Base-by-base conservation (phyloP, 2,888 invertebrate species). In the Timema cristinae region DNA sequence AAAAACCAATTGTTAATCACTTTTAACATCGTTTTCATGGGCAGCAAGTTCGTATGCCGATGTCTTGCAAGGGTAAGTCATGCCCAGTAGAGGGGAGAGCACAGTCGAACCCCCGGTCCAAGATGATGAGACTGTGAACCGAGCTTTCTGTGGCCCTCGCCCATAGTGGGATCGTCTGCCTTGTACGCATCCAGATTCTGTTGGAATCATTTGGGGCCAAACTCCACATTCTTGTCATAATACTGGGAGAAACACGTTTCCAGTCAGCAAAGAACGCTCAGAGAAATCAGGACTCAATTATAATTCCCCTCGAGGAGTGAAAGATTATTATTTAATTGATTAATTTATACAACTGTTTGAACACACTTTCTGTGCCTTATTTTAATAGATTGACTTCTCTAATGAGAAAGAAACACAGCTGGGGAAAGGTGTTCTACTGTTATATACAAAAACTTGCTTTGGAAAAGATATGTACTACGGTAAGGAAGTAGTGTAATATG, bases 21-120 rank as follows among this genome's bases (percentile, higher is more conserved):
- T 94, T 96, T 99, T 99, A n/a, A 99, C 99, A 83, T 99, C 99
- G 82, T 99, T 99, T 79, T 97, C 95, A 99, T 98, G 72, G 95
- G 95, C 78, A 99, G 86, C 75, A 99, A 87, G 85, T n/a, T 99
- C 99, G 81, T 99, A 98, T 56, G 97, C 96, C 99, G n/a, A 99
- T 99, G 50, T 99, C 98, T 85, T 99, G 96, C 73, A n/a, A 97
- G 87, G 1, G 99, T 99, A 70, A 99, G 88, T 99, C 99, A 81
- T 99, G 99, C n/a, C n/a, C 68, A 99, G 87, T 69, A 99, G 84
- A 1, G 98, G 99, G 9, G 98, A 95, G 59, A 98, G n/a, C 95
- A 79, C 96, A 96, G 85, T 99, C 99, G 82, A 99, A 98, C 66
- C 99, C 99, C 78, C 99, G 91, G 84, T 98, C 98, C 77, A 99